Percentiles rank a stretch among this genome's conserved stretches.
Conservation (phyloP, 2,113 vertebrate genomes). For the Stigmatopora argus region DNA sequence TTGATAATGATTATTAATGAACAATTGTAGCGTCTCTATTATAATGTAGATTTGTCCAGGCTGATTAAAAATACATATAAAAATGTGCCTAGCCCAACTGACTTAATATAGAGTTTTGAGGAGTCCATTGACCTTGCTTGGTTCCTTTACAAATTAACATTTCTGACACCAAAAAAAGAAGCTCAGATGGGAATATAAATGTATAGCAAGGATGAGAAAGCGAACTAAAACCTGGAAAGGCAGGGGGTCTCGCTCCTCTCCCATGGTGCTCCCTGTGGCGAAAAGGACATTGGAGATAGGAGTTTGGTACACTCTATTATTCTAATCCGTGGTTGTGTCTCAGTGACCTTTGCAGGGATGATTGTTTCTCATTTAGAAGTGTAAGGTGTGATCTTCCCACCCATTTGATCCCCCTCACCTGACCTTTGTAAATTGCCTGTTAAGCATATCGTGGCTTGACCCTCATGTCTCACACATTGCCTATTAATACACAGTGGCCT, state of each 20-base stretch:
- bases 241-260: conserved; percentile 15
- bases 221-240: neutral
- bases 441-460: conserved; percentile 75
- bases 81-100: neutral
- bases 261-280: conserved; percentile 19
- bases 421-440: conserved; percentile 85
- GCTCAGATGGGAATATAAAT: neutral
- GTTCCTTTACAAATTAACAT: neutral
- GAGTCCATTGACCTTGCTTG: neutral
- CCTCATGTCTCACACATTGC: conserved; percentile 59
- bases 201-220: neutral
- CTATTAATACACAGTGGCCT: conserved; percentile 58
- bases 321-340: conserved; percentile 73
- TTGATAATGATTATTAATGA: neutral
- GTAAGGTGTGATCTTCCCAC: conserved; percentile 77
- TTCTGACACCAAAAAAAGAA: neutral
- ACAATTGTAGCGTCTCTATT: neutral
- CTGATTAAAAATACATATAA: neutral
- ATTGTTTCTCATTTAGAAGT: conserved; percentile 80
- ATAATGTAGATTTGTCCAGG: neutral
- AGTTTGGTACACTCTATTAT: conserved; percentile 72
- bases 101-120: too few species aligned
- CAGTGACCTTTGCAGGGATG: conserved; percentile 72
- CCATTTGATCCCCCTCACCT: conserved; percentile 76
- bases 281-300: conserved; percentile 27